These are phyloP conservation scores for Crax fasciolata DNA, from an alignment of 2,797 vertebrate species.

Conservation along the genomic window DNA sequence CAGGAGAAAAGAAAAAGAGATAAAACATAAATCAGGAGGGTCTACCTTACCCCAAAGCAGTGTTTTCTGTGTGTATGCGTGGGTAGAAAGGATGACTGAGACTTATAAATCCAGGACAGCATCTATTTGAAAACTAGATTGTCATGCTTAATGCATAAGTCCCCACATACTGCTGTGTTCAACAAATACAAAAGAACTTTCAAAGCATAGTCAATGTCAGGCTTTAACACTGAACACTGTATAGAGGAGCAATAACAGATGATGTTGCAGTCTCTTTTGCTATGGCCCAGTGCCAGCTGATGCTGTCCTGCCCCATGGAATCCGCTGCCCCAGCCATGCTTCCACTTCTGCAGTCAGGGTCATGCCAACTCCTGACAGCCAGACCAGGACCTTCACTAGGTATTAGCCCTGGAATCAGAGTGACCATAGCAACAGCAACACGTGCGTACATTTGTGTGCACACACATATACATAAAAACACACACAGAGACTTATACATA, in stretches of 20 bases:
- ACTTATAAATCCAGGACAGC: neutral
- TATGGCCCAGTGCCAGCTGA: accelerated
- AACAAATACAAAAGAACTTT: slow-evolving; percentile 1
- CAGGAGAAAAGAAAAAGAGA: too few species aligned
- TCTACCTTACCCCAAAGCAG: neutral
- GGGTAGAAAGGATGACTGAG: neutral
- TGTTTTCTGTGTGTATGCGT: neutral
- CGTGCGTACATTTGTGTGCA: accelerated
- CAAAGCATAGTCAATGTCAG: neutral
- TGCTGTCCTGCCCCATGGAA: neutral
- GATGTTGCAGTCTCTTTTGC: neutral
- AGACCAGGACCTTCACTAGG: neutral
- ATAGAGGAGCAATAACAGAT: neutral
- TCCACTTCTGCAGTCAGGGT: neutral
- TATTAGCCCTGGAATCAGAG: neutral
- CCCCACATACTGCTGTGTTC: neutral
- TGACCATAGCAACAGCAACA: accelerated
- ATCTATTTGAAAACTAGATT: slow-evolving; percentile 16
- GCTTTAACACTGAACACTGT: neutral
- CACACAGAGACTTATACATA: neutral
- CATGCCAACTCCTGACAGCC: neutral
- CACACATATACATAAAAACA: neutral
- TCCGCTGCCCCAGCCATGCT: neutral
- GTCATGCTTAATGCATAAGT: neutral
- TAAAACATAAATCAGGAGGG: neutral